Evolutionary conservation across 2,113 vertebrate species (phyloP).

Genomic region (Sylvilagus bachmani): DNA sequence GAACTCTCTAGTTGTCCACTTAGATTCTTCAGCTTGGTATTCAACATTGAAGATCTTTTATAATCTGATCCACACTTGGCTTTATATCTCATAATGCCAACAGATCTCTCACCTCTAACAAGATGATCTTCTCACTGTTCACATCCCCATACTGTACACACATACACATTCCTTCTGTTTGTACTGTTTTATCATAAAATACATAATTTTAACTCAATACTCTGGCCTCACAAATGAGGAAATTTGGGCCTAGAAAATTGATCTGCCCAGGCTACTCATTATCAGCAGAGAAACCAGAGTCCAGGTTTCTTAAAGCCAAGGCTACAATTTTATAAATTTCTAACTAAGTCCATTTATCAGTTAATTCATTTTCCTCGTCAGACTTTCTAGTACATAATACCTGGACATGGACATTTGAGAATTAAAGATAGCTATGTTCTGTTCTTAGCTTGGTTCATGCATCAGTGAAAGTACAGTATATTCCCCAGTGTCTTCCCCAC

Average conservation of each 20-base stretch:
- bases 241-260: background rate
- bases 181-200: background rate
- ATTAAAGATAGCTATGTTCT: background rate
- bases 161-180: background rate
- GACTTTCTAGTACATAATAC: background rate
- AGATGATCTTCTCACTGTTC: background rate
- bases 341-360: background rate
- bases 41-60: constrained; percentile 2
- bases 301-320: background rate
- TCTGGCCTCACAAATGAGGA: background rate
- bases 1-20: background rate
- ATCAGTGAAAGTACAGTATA: too few species aligned
- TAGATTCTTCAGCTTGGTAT: background rate
- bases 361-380: background rate
- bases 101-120: background rate
- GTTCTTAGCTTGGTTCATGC: background rate
- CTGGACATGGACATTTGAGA: too few species aligned
- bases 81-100: background rate
- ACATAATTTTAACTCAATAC: background rate
- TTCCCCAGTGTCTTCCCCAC: background rate
- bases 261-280: background rate
- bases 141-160: background rate
- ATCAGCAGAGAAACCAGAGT: background rate
- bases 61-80: background rate
- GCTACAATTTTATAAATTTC: background rate